These are phyloP conservation scores for Ormyrus pomaceus DNA, from an alignment of 2,888 invertebrate species.

Conservation along the genomic window DNA sequence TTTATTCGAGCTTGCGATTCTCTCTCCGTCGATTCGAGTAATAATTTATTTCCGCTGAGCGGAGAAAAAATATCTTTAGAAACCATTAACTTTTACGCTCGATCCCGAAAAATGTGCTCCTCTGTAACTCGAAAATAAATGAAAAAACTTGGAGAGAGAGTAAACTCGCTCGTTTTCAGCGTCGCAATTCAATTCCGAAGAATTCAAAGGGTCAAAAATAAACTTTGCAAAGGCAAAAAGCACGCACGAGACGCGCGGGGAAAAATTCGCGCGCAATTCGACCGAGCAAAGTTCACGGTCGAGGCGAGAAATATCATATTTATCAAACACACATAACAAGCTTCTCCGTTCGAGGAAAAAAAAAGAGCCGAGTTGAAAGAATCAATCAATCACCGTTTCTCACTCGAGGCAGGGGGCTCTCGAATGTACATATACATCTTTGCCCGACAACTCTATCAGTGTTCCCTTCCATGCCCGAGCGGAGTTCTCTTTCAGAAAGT, in stretches of 20 bases:
- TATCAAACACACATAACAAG: constrained; percentile 6
- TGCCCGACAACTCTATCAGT: not conserved
- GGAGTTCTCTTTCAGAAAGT: constrained; percentile 6
- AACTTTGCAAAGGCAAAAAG: too few species aligned
- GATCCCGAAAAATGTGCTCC: too few species aligned
- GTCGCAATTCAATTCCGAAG: not conserved
- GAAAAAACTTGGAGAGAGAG: too few species aligned
- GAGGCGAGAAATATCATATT: not conserved
- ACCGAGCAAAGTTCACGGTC: not conserved
- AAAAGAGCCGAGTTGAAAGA: constrained; percentile 10
- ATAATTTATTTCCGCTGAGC: too few species aligned
- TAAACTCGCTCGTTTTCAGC: too few species aligned
- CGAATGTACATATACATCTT: not conserved
- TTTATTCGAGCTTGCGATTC: too few species aligned
- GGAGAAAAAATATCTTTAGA: too few species aligned
- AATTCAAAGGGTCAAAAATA: not conserved
- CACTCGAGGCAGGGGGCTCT: not conserved
- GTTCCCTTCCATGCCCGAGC: not conserved
- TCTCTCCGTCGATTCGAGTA: not conserved
- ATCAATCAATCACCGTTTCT: constrained; percentile 33
- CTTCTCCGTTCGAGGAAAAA: not conserved
- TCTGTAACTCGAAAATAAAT: too few species aligned
- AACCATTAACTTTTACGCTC: too few species aligned
- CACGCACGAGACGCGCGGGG: not conserved
- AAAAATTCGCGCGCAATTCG: not conserved